Evolutionary conservation across 2,888 invertebrate species (phyloP).

Genomic region (Oligia fasciuncula): DNA sequence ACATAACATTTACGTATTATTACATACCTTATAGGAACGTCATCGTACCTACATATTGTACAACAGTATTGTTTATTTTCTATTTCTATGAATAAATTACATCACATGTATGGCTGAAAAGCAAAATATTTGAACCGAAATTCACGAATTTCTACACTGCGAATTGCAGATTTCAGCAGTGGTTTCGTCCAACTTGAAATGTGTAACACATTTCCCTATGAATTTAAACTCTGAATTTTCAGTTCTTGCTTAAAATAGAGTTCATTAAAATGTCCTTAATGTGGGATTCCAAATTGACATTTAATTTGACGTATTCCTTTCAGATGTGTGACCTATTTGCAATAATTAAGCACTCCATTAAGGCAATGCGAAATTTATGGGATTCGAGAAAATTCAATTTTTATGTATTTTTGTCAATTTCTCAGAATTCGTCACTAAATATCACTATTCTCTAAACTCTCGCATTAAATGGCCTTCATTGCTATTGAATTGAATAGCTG

Average conservation of each 20-base stretch:
- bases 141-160: background rate
- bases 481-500: too few species aligned
- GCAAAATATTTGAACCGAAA: conserved; percentile 22
- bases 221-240: conserved; percentile 38
- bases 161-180: conserved; percentile 25
- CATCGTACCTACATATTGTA: too few species aligned
- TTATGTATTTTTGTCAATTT: background rate
- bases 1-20: background rate
- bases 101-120: background rate
- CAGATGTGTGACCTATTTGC: background rate
- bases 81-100: conserved; percentile 5
- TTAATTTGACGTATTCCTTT: background rate
- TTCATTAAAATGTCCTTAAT: conserved; percentile 22
- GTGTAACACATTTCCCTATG: conserved; percentile 26
- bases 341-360: background rate
- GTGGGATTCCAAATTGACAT: background rate
- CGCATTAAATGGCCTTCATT: background rate
- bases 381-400: too few species aligned
- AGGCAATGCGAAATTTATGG: too few species aligned
- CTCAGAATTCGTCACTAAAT: too few species aligned
- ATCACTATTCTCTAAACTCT: background rate
- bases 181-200: conserved; percentile 38
- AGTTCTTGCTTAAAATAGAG: conserved; percentile 21
- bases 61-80: background rate
- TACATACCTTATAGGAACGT: background rate